A percentile compares a stretch with the other conserved stretches of the same genome.
Conservation (phyloP, 2,888 invertebrate genomes). For the Epistrophella euchroma region DNA sequence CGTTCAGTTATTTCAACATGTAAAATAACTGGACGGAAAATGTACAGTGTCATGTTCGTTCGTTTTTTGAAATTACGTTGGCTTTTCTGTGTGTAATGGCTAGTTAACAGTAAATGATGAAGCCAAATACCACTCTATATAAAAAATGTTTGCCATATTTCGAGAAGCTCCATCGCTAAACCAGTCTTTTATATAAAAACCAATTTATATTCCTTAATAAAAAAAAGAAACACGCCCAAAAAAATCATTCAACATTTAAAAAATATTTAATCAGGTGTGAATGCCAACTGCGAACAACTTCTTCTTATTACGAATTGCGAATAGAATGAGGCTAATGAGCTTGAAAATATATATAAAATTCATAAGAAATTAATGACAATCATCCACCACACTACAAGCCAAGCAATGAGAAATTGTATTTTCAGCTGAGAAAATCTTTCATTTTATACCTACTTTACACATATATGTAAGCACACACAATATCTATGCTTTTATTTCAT, state of each 20-base stretch:
- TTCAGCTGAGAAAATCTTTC: slow-evolving; percentile 35
- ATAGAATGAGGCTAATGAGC: slow-evolving; percentile 56
- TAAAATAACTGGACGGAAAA: too few relatives aligned
- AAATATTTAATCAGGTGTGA: slow-evolving; percentile 57
- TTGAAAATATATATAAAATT: slow-evolving; percentile 23
- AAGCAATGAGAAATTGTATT: slow-evolving; percentile 18
- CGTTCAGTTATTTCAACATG: too few relatives aligned
- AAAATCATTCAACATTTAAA: slow-evolving; percentile 11
- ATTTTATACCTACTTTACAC: not conserved
- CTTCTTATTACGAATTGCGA: slow-evolving; percentile 32
- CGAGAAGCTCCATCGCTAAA: too few relatives aligned
- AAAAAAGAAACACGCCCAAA: slow-evolving; percentile 32
- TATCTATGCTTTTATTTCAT: slow-evolving; percentile 39
- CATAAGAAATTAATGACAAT: slow-evolving; percentile 1
- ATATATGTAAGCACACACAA: slow-evolving; percentile 10
- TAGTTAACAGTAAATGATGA: too few relatives aligned
- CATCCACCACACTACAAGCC: slow-evolving; percentile 17
- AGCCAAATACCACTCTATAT: too few relatives aligned
- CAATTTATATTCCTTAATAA: slow-evolving; percentile 35
- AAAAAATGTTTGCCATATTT: too few relatives aligned
- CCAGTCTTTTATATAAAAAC: slow-evolving; percentile 31
- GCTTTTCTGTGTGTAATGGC: too few relatives aligned
- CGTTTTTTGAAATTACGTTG: too few relatives aligned
- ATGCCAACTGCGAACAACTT: slow-evolving; percentile 35
- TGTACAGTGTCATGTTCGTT: too few relatives aligned